Conservation (phyloP, 2,113 vertebrate genomes). For the Xenopus borealis region DNA sequence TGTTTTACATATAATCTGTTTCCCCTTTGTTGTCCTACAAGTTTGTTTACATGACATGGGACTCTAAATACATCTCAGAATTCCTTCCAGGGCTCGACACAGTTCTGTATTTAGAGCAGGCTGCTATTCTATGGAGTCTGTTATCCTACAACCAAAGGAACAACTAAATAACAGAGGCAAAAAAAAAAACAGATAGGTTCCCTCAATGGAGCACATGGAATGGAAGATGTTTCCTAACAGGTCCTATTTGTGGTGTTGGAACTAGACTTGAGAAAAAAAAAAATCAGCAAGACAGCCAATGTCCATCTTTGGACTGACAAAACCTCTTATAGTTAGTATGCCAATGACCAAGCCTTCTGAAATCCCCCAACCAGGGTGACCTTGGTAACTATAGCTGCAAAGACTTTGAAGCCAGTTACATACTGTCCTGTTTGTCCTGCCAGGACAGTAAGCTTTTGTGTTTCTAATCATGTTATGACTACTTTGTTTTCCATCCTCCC, state of each 20-base stretch:
- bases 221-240: not conserved
- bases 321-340: not conserved
- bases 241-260: not conserved
- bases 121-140: no score
- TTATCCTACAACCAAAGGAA: no score
- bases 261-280: not conserved
- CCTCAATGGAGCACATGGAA: no score
- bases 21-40: no score
- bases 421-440: constrained; percentile 25
- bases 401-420: constrained; percentile 35
- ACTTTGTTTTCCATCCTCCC: constrained; percentile 53
- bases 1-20: no score
- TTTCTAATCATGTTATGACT: constrained; percentile 39
- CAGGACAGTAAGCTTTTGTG: constrained; percentile 43
- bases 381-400: constrained; percentile 37
- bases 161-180: no score
- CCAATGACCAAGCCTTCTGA: constrained; percentile 2
- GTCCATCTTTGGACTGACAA: not conserved
- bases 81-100: no score
- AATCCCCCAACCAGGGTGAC: constrained; percentile 32
- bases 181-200: no score
- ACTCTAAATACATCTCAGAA: no score
- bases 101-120: no score
- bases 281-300: not conserved
- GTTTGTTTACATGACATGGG: no score